These are phyloP conservation scores for Cisticola juncidis DNA, from an alignment of 2,113 vertebrate genomes.

Conservation along the genomic window DNA sequence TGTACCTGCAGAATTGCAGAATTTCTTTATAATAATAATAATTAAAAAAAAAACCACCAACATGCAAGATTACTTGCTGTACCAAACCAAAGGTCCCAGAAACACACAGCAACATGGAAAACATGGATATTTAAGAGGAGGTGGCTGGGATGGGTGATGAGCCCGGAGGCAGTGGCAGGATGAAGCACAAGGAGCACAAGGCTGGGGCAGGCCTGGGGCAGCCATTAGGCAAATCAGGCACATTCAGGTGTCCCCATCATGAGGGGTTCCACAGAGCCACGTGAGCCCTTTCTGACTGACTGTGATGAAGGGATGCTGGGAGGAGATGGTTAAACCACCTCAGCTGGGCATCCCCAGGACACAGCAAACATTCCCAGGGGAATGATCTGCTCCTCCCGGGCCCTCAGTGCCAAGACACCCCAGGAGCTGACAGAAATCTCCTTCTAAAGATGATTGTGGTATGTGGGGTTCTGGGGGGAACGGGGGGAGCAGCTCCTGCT, in stretches of 20 bases:
- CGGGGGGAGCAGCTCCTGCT: not conserved
- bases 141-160: not conserved
- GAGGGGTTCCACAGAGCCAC: not conserved
- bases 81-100: not conserved
- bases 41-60: fast-evolving
- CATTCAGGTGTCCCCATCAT: not conserved
- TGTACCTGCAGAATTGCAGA: not conserved
- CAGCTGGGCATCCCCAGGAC: not conserved
- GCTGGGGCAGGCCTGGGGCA: not conserved
- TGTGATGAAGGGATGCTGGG: not conserved
- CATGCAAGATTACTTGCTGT: not conserved
- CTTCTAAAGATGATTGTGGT: not conserved
- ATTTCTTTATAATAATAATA: not conserved
- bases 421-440: not conserved
- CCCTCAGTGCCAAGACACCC: fast-evolving
- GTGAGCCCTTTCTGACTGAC: not conserved
- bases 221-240: not conserved
- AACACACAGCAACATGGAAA: not conserved
- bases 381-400: not conserved
- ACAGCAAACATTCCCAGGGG: not conserved
- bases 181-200: not conserved
- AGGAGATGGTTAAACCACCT: not conserved
- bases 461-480: not conserved
- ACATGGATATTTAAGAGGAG: not conserved
- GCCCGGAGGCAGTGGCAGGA: not conserved